phyloP scores from a whole-genome alignment of 2,888 invertebrate species.

The Venusia cambrica region DNA sequence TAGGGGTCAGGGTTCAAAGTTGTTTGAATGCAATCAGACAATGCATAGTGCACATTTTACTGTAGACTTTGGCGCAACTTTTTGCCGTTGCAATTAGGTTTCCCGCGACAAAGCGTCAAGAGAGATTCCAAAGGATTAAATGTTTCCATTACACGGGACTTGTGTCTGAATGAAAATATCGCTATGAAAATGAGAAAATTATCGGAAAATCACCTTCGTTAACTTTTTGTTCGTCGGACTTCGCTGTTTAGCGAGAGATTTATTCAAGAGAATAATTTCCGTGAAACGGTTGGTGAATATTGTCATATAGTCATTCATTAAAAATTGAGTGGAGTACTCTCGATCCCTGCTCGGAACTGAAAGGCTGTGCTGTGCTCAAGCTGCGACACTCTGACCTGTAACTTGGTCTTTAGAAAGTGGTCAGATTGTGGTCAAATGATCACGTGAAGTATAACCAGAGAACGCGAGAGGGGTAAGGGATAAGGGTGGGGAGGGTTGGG shows the following conservation, averaged over 20 bases:
- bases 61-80: constrained; percentile 59
- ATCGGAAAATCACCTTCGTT: constrained; percentile 21
- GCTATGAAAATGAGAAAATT: constrained; percentile 29
- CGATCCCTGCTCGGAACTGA: too few relatives aligned
- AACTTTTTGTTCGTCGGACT: constrained; percentile 10
- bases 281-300: neutral
- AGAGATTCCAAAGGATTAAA: constrained; percentile 65
- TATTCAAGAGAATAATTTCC: constrained; percentile 8
- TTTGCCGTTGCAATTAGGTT: constrained; percentile 62
- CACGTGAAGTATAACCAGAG: too few relatives aligned
- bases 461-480: too few relatives aligned
- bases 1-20: constrained; percentile 12
- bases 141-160: constrained; percentile 59
- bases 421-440: too few relatives aligned
- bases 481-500: too few relatives aligned
- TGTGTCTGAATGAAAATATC: constrained; percentile 39
- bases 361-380: too few relatives aligned
- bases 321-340: too few relatives aligned
- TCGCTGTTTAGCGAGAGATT: constrained; percentile 10
- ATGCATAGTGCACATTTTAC: constrained; percentile 58
- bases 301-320: too few relatives aligned
- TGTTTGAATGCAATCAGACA: constrained; percentile 20
- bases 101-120: constrained; percentile 50
- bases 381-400: too few relatives aligned
- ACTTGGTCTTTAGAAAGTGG: too few relatives aligned